Conservation (phyloP, 2,888 invertebrate genomes). For the Anarsia innoxiella region DNA sequence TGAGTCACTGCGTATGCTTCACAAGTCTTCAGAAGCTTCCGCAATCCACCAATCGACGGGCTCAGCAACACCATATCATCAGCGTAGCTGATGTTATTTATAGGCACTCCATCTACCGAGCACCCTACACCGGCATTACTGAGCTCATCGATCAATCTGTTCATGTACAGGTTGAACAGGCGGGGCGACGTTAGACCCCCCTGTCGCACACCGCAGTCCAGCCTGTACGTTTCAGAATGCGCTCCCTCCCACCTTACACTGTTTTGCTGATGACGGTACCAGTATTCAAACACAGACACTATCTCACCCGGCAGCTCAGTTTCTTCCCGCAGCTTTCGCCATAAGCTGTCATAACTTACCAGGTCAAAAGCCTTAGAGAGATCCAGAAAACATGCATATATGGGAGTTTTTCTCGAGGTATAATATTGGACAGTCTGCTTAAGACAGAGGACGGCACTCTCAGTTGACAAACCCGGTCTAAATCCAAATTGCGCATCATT, state of each 20-base stretch:
- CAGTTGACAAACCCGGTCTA: constrained; percentile 6
- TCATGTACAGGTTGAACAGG: constrained; percentile 8
- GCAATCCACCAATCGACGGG: background rate
- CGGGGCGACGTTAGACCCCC: constrained; percentile 6
- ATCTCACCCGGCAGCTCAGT: background rate
- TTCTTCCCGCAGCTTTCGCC: constrained; percentile 4
- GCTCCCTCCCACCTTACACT: constrained; percentile 6
- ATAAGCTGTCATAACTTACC: background rate
- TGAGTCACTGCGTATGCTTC: constrained; percentile 3
- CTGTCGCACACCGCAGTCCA: constrained; percentile 16
- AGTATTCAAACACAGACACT: constrained; percentile 1
- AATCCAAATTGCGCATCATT: constrained; percentile 7
- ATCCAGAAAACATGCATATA: constrained; percentile 7
- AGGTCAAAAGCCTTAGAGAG: constrained; percentile 6
- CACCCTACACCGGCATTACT: constrained; percentile 1
- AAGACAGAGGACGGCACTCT: constrained; percentile 1
- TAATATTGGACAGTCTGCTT: constrained; percentile 6
- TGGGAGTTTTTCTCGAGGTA: constrained; percentile 3
- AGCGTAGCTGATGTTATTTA: constrained; percentile 4
- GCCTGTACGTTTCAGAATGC: constrained; percentile 6
- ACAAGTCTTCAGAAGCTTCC: background rate
- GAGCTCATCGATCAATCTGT: constrained; percentile 7
- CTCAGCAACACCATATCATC: constrained; percentile 4
- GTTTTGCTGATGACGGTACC: constrained; percentile 7
- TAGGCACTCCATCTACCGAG: background rate